Base-by-base conservation (phyloP, 2,888 invertebrate genomes). In the Ornithoptera priamus region DNA sequence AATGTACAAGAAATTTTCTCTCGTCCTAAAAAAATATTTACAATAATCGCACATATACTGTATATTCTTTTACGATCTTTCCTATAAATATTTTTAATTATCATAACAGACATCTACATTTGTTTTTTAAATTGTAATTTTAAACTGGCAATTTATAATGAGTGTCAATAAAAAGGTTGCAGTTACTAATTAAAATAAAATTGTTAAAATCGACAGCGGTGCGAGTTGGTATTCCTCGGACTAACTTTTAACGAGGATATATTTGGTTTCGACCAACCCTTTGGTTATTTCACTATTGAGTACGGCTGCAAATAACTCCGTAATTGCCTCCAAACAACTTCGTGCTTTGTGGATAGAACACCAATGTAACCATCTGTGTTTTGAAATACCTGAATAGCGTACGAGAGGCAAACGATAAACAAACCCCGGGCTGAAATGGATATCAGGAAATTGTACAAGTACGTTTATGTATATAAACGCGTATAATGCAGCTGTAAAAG, bases 231-330 rank as follows among this genome's bases (percentile, higher is more conserved):
- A 79, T 83, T 81, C 82, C 81, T 84, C 85, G 82, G 89, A 81
- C 89, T 85, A 92, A 92, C 90, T 92, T 92, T 92, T 92, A 92
- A 92, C 91, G 92, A 92, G 92, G 89, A 92, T 92, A 88, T 92
- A 90, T 92, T 91, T 89, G 90, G 88, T 89, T 91, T 89, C 87
- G 84, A 87, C 87, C 87, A 86, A 90, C 91, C 91, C 91, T 90
- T 92, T 91, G 89, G 89, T 90, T 87, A 91, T 89, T 91, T 89
- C 85, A 87, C 89, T 87, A 90, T 90, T 85, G 89, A 90, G 86
- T 89, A 89, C 85, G 86, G 84, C 89, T 89, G 89, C 88, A 89
- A 92, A 92, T 91, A 92, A 90, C 89, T 89, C 86, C 79, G 82
- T 92, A 91, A 92, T 91, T 91, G 89, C 90, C 91, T 90, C 88